Percentiles rank a stretch among this genome's conserved stretches.
phyloP scores from a whole-genome alignment of 2,888 invertebrate genomes.

The Lasioglossum vierecki region DNA sequence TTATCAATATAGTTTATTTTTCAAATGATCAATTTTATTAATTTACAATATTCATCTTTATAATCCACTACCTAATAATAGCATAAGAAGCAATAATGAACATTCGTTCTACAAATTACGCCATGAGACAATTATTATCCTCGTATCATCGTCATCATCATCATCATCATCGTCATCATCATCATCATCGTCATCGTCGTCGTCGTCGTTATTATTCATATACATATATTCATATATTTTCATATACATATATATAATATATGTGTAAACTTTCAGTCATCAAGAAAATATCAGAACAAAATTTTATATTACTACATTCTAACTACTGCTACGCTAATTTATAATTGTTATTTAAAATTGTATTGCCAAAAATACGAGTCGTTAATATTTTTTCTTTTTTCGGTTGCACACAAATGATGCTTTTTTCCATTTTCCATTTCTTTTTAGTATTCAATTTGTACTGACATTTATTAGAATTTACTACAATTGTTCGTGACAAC shows the following conservation, averaged over 20 bases:
- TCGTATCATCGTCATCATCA: conserved; percentile 65
- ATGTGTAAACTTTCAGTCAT: conserved; percentile 80
- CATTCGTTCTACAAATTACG: conserved; percentile 81
- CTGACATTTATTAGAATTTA: conserved; percentile 82
- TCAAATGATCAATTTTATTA: conserved; percentile 74
- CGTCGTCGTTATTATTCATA: conserved; percentile 67
- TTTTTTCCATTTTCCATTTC: conserved; percentile 58
- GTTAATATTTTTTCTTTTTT: conserved; percentile 59
- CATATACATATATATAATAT: conserved; percentile 6
- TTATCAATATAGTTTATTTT: conserved; percentile 56
- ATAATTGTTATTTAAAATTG: conserved; percentile 70
- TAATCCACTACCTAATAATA: conserved; percentile 79
- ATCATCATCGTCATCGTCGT: conserved; percentile 64
- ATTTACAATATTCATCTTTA: conserved; percentile 78
- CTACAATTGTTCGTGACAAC: conserved; percentile 69
- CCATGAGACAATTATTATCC: conserved; percentile 74
- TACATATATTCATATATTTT: conserved; percentile 45
- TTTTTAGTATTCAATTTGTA: conserved; percentile 79
- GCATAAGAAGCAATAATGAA: conserved; percentile 81
- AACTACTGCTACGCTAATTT: conserved; percentile 70
- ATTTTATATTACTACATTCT: conserved; percentile 73
- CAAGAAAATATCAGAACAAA: conserved; percentile 79
- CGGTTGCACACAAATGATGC: conserved; percentile 67
- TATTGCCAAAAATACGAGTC: conserved; percentile 82
- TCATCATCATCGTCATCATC: conserved; percentile 59